Evolutionary conservation across 1,140 invertebrate species (phyloP), one percentile per base, ranked within the genome.

Genomic region (Ceratoteleas bidentatus): DNA sequence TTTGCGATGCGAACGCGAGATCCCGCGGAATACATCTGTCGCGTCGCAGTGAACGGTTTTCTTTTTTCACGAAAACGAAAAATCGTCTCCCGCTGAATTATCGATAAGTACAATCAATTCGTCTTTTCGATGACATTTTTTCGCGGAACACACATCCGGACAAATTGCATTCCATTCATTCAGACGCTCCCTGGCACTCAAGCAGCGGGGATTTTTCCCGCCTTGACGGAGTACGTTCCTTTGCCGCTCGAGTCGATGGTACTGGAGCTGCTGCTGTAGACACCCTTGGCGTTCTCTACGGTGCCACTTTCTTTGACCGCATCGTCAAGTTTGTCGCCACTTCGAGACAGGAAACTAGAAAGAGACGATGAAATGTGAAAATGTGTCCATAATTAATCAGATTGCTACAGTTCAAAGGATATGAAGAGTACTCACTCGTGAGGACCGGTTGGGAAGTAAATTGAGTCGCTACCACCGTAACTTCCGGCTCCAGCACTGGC

Each of bases 181-280:
- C 58, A 60, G 2, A 50, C 34, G 57, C 11, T 79, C 24, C 43
- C 50, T 40, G 13, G 50, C 2, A 11, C 40, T 58, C n/a, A 69
- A 9, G 24, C 56, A 61, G 62, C 36, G 5, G 61, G 33, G 6
- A 90, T 84, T 84, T 91, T 91, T 36, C 90, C 90, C 3, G 90
- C 89, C 52, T 86, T 79, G 0, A 90, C 89, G 10, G 86, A 83
- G 52, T 89, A 91, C 33, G 86, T 85, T 73, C 90, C 90, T 74
- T 91, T 90, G 16, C 90, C 90, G 13, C 32, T 81, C 0, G 82
- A 83, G 33, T 90, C 89, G 50, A 90, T 83, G 5, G 68, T 85
- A 0, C 87, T 61, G 6, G 86, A 84, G 33, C 89, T 90, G 54
- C 84, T 88, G 66, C 90, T 91, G 69, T 87, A 90, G 33, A 91